Conservation (phyloP, 2,888 invertebrate genomes). For the Caenorhabditis becei region DNA sequence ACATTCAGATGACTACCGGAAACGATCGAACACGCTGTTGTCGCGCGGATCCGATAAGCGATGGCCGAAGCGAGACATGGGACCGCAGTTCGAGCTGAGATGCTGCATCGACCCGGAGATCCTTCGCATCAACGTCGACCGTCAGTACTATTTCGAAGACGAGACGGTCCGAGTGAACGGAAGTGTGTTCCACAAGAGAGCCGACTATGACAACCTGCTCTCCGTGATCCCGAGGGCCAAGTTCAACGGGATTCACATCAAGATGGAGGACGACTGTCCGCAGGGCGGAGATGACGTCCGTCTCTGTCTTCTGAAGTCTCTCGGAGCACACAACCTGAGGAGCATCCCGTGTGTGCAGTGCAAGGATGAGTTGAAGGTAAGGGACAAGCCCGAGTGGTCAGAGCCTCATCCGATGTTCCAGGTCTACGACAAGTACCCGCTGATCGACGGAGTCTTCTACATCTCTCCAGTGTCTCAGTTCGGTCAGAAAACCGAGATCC, state of each 20-base stretch:
- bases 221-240: conserved; percentile 93
- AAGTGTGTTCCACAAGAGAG: conserved; percentile 91
- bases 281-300: conserved; percentile 98
- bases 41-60: conserved; percentile 54
- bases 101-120: conserved; percentile 68
- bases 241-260: conserved; percentile 98
- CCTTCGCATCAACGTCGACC: conserved; percentile 66
- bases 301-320: conserved; percentile 94
- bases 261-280: conserved; percentile 99
- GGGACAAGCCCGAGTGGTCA: too few species aligned
- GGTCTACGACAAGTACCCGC: conserved; percentile 95
- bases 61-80: conserved; percentile 63
- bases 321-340: conserved; percentile 92
- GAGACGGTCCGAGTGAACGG: conserved; percentile 75
- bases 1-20: conserved; percentile 63
- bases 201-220: conserved; percentile 94
- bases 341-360: conserved; percentile 86
- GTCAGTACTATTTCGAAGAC: conserved; percentile 68
- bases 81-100: conserved; percentile 63
- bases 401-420: too few species aligned
- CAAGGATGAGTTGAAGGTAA: conserved; percentile 90
- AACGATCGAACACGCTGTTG: conserved; percentile 52
- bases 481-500: conserved; percentile 59
- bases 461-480: conserved; percentile 88
- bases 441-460: conserved; percentile 98